Base-by-base conservation (phyloP, 2,797 vertebrate species). In the Muscicapa comitata region DNA sequence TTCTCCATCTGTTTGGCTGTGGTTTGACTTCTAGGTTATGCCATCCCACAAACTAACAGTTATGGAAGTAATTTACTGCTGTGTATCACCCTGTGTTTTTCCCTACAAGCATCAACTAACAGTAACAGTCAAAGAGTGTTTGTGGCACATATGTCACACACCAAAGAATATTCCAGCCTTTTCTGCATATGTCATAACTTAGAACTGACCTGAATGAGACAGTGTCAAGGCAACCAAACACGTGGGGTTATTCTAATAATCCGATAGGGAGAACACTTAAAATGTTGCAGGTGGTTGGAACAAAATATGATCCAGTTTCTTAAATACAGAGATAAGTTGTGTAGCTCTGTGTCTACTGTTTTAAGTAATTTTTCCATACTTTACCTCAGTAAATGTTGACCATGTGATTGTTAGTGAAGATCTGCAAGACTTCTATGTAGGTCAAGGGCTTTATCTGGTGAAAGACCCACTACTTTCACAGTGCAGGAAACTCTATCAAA, bases 1-100 rank as follows among this genome's bases (percentile, higher is more conserved):
- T 90, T 91, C 63, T 72, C 82, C 87, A 81, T 94, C 88, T 94
- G 89, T 90, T 96, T 94, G 82, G 73, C 94, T 76, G 94, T 86
- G 89, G 85, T 75, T 92, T 96, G 87, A 88, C 66, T 77, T 86
- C 38, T 93, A 48, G 82, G 43, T 80, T 91, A 38, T 94, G 87
- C 89, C 87, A 94, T 94, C 92, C 92, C 92, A 78, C 91, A 90
- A 20, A 43, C 76, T 93, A 75, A 73, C 54, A 90, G 62, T 75
- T 87, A 58, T 96, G 86, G 33, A 86, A 91, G 68, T 81, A 61
- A 86, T 88, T 92, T 91, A 88, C 82, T 93, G 90, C 81, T 81
- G 23, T 3, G 0, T 62, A 78, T 93, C 87, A 91, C 5, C n/a
- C 72, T 45, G 59, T 87, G 61, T 72, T 89, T 87, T 90, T 74